A percentile compares a stretch with the other conserved stretches of the same genome.
Conservation (phyloP, 2,888 invertebrate genomes). For the Scaptodrosophila latifasciaeformis region DNA sequence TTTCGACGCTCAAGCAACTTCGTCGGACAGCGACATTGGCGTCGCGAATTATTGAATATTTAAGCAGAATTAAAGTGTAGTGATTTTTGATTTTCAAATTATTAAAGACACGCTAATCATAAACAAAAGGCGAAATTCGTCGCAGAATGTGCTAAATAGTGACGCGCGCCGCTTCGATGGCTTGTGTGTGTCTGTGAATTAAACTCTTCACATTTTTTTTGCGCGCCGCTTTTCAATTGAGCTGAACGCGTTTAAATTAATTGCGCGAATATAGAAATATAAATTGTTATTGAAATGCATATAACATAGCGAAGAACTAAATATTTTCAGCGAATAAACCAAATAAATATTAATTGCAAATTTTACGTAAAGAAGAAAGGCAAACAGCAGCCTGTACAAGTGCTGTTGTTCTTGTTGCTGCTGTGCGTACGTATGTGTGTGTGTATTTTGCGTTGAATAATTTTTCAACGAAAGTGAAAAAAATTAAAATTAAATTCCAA, state of each 20-base stretch:
- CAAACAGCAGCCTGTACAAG: constrained; percentile 4
- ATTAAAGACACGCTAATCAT: no score
- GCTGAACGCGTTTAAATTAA: constrained; percentile 24
- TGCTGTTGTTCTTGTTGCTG: background rate
- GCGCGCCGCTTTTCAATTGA: constrained; percentile 59
- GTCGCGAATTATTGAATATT: no score
- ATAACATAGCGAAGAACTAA: constrained; percentile 33
- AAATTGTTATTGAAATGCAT: constrained; percentile 25
- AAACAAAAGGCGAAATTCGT: no score
- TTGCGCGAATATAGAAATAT: constrained; percentile 27
- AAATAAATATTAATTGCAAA: no score
- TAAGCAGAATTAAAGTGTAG: no score
- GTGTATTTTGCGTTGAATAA: constrained; percentile 8
- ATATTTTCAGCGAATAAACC: constrained; percentile 8
- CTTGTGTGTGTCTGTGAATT: constrained; percentile 12
- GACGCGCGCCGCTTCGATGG: constrained; percentile 9
- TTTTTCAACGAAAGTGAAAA: constrained; percentile 12
- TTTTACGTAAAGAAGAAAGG: no score
- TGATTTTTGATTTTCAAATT: no score
- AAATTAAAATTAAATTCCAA: constrained; percentile 8
- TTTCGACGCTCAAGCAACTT: no score
- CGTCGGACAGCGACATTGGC: no score
- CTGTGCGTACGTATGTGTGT: constrained; percentile 34
- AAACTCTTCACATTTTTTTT: no score
- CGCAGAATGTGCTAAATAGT: constrained; percentile 1